These are phyloP conservation scores for Pseudotriccus pelzelni DNA, from an alignment of 2,797 vertebrate species.

Conservation along the genomic window DNA sequence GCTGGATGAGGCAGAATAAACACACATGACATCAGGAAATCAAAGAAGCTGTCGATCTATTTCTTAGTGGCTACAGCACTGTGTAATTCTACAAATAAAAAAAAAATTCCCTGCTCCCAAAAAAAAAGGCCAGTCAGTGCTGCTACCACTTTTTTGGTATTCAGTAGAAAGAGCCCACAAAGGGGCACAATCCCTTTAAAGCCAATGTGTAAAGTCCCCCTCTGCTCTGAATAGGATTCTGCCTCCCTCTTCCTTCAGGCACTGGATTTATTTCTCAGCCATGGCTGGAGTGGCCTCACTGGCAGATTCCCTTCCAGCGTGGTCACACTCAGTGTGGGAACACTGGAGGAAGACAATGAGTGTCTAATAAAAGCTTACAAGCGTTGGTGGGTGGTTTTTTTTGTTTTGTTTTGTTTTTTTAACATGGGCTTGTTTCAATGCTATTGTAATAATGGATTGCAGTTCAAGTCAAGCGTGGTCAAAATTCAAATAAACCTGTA, in stretches of 20 bases:
- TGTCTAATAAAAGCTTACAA: background rate
- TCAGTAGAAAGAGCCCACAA: background rate
- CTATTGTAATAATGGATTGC: background rate
- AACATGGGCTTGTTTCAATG: background rate
- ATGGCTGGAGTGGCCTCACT: background rate
- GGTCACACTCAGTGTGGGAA: background rate
- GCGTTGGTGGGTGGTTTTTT: background rate
- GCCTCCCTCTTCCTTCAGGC: background rate
- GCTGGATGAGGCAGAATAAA: background rate
- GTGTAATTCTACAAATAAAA: background rate
- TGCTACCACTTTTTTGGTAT: background rate
- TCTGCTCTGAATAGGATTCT: background rate
- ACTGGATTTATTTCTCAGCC: background rate
- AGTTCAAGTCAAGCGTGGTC: background rate
- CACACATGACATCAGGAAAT: background rate
- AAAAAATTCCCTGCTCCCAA: background rate
- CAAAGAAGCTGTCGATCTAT: background rate
- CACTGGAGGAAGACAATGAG: background rate
- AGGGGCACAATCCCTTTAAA: background rate
- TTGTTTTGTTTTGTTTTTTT: background rate
- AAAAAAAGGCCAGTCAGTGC: background rate
- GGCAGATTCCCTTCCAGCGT: background rate
- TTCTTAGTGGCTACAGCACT: background rate
- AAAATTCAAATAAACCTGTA: slow-evolving; percentile 32
- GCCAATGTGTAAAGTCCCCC: background rate